phyloP scores from a whole-genome alignment of 2,113 vertebrate genomes.

The Meriones unguiculatus region DNA sequence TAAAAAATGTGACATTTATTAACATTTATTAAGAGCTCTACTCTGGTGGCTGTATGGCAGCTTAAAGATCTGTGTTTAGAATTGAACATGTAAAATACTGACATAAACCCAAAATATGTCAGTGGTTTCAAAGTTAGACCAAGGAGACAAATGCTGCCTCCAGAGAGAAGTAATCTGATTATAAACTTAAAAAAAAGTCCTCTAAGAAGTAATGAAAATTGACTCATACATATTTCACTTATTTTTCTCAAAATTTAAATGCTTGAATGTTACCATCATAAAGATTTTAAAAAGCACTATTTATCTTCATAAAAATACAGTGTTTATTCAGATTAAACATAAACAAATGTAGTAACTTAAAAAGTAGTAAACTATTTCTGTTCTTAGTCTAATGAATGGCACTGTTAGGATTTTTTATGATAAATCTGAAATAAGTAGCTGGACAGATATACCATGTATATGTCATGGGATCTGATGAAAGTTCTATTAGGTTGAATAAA shows the following conservation, averaged over 20 bases:
- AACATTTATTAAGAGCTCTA: background rate
- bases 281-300: background rate
- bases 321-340: slow-evolving; percentile 33
- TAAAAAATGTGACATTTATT: slow-evolving; percentile 42
- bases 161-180: slow-evolving; percentile 7
- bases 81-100: slow-evolving; percentile 31
- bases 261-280: background rate
- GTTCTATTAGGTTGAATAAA: background rate
- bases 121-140: background rate
- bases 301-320: slow-evolving; percentile 5
- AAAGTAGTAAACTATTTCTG: background rate
- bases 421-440: background rate
- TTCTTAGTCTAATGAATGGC: background rate
- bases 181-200: background rate
- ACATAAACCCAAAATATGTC: slow-evolving; percentile 32
- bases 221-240: background rate
- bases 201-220: slow-evolving; percentile 24
- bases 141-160: background rate
- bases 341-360: slow-evolving; percentile 19
- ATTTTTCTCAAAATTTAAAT: background rate
- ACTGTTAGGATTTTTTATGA: slow-evolving; percentile 6
- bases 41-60: background rate
- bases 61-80: slow-evolving; percentile 33
- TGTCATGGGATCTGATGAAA: background rate
- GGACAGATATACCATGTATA: background rate